Conservation (phyloP, 2,797 vertebrate genomes). For the Zonotrichia albicollis region DNA sequence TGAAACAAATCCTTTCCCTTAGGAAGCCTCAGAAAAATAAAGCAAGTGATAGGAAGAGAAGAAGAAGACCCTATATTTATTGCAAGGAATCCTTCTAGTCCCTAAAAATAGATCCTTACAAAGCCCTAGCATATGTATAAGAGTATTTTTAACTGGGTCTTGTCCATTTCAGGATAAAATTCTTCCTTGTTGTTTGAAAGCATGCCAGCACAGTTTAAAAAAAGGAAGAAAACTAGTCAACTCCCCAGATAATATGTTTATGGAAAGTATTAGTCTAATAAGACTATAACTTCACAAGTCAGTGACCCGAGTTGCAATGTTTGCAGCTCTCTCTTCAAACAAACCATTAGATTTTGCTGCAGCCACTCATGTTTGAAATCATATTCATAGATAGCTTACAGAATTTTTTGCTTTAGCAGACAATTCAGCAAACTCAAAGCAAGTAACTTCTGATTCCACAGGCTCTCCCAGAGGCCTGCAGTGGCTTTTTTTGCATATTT, state of each 20-base stretch:
- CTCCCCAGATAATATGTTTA: constrained; percentile 56
- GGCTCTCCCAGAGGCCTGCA: not conserved
- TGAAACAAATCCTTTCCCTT: constrained; percentile 29
- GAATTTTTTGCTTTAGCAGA: constrained; percentile 17
- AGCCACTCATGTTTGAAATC: constrained; percentile 50
- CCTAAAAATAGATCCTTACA: constrained; percentile 61
- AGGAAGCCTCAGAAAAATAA: constrained; percentile 39
- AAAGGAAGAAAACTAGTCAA: constrained; percentile 54
- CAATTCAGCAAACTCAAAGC: not conserved
- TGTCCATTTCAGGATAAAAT: constrained; percentile 68
- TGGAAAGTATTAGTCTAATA: constrained; percentile 68
- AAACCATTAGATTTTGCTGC: constrained; percentile 54
- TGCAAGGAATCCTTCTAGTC: constrained; percentile 23
- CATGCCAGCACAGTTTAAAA: constrained; percentile 52
- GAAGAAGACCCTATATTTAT: constrained; percentile 14
- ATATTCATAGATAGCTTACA: constrained; percentile 43
- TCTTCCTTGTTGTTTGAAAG: constrained; percentile 50
- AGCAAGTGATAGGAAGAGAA: constrained; percentile 9
- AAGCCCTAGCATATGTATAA: constrained; percentile 11
- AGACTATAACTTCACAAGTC: constrained; percentile 53
- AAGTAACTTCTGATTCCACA: not conserved
- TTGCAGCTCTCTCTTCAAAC: constrained; percentile 54
- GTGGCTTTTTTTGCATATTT: not conserved
- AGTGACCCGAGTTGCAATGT: constrained; percentile 3
- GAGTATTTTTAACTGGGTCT: constrained; percentile 53